Percentiles rank a stretch among this genome's conserved stretches.
These are phyloP conservation scores for Barbus barbus DNA, from an alignment of 2,113 vertebrate genomes.

Conservation along the genomic window DNA sequence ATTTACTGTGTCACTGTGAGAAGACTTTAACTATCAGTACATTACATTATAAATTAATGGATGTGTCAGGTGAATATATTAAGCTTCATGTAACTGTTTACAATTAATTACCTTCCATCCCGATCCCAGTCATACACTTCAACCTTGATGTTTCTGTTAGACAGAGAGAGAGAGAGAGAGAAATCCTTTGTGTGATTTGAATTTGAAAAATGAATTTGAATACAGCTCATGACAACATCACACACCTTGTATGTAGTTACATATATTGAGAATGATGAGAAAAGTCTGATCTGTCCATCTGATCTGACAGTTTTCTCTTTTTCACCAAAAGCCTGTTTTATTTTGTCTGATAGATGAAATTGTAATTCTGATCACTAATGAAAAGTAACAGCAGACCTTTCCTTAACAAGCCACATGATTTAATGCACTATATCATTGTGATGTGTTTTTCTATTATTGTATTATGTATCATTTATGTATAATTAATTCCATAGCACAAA, in stretches of 20 bases:
- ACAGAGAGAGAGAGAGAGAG: not conserved
- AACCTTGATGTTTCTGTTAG: constrained; percentile 86
- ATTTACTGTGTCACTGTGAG: not conserved
- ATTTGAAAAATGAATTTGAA: not conserved
- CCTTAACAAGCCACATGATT: too few relatives aligned
- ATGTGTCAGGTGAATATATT: constrained; percentile 5
- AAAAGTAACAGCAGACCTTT: too few relatives aligned
- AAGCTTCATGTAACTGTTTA: constrained; percentile 63
- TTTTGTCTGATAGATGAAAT: too few relatives aligned
- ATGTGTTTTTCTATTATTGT: too few relatives aligned
- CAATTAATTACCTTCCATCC: constrained; percentile 86
- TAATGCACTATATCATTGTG: too few relatives aligned
- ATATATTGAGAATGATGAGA: not conserved
- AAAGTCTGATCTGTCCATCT: too few relatives aligned
- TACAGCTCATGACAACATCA: too few relatives aligned
- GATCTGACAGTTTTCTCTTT: too few relatives aligned
- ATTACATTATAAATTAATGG: not conserved
- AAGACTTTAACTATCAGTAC: not conserved
- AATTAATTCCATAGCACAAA: too few relatives aligned
- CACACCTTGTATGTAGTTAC: not conserved
- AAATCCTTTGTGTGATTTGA: not conserved
- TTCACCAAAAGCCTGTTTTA: too few relatives aligned
- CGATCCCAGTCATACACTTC: constrained; percentile 95
- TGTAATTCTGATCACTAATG: too few relatives aligned
- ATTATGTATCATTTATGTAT: too few relatives aligned